Base-by-base conservation (phyloP, 2,797 vertebrate species). In the Gymnodraco acuticeps region DNA sequence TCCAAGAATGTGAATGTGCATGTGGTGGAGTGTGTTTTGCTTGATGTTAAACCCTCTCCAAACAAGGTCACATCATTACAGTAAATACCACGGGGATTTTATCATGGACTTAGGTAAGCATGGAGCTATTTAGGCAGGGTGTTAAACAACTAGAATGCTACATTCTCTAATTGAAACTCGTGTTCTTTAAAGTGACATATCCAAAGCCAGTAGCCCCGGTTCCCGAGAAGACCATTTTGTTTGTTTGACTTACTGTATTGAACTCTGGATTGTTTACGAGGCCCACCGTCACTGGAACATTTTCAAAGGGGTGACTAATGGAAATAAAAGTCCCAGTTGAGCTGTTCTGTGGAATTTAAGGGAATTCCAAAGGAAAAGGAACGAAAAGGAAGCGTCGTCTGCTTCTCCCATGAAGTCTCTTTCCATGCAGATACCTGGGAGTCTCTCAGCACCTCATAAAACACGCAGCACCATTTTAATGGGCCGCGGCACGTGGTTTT, bases 31-130 rank as follows among this genome's bases (percentile, higher is more conserved):
- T 46, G 15, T 42, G 78, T 84, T 89, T 83, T 55, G 54, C 69
- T 74, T 31, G 47, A 65, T 77, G 23, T 62, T 84, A 60, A 82
- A 88, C 51, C 68, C 83, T 92, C 72, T 91, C 92, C 88, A 93
- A 94, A 94, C 89, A 92, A 89, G 92, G 93, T 80, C 90, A 91
- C 88, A 77, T 89, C 88, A 83, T 87, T 78, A 70, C 84, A 82
- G 78, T 85, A 88, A 89, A 93, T 93, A 88, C 89, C 87, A 85
- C 53, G 79, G 81, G 73, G 85, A 63, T 92, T 89, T 85, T 64
- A 85, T 94, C 94, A 92, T 61, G 20, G 71, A 66, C 74, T 84
- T 82, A 65, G 88, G 88, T 87, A 88, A 88, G 87, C 79, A 77
- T 65, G 23, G 16, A 80, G 84, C 70, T 89, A 81, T 90, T 87